phyloP scores from a whole-genome alignment of 2,888 invertebrate species.

The Temnothorax ravouxi region DNA sequence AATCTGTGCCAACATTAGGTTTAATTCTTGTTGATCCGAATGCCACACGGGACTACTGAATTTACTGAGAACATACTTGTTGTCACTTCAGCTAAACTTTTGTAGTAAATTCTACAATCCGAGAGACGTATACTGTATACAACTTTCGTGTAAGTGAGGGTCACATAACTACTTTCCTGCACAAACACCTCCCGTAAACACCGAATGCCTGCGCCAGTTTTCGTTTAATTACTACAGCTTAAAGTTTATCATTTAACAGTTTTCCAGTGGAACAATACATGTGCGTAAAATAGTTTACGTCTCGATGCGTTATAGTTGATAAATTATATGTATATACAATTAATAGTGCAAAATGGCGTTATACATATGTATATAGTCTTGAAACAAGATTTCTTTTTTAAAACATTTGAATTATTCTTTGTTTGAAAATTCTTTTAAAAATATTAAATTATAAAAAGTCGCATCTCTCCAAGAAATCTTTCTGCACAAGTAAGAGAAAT shows the following conservation, averaged over 20 bases:
- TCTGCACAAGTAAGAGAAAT: background rate
- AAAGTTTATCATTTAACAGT: conserved; percentile 29
- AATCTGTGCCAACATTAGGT: background rate
- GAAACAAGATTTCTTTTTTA: too few species aligned
- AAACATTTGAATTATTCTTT: background rate
- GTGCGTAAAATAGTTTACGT: background rate
- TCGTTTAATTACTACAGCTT: conserved; percentile 24
- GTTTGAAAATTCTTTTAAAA: background rate
- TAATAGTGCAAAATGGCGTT: background rate
- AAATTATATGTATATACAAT: background rate
- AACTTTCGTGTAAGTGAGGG: conserved; percentile 10
- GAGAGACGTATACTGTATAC: background rate
- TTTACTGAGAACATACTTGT: background rate
- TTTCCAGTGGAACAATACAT: background rate
- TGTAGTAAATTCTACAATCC: conserved; percentile 19
- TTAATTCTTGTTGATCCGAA: conserved; percentile 10
- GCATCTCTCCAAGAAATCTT: background rate
- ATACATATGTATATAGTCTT: background rate
- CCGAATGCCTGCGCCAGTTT: background rate
- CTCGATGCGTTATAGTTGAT: background rate
- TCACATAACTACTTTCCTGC: conserved; percentile 14
- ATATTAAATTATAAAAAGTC: background rate
- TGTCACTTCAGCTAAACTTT: conserved; percentile 17
- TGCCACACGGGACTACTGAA: background rate
- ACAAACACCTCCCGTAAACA: conserved; percentile 27